These are phyloP conservation scores for Piaya cayana DNA, from an alignment of 2,113 vertebrate genomes.

Conservation along the genomic window DNA sequence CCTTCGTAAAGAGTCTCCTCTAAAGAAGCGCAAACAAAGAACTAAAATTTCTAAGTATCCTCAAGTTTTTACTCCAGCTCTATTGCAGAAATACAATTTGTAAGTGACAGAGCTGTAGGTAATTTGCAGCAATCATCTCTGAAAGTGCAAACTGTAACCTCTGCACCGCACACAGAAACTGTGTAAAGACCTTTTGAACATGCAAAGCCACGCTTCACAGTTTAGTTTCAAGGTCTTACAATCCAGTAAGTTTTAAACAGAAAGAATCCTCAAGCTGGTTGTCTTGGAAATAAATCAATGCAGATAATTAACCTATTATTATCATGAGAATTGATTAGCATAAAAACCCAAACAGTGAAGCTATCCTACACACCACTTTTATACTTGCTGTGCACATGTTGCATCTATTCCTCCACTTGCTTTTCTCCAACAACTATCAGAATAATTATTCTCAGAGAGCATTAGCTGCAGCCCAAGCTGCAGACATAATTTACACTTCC, in stretches of 20 bases:
- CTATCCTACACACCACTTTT: background rate
- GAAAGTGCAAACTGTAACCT: background rate
- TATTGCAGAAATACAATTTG: background rate
- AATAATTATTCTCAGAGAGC: slow-evolving; percentile 77
- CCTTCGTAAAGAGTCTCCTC: background rate
- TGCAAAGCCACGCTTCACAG: background rate
- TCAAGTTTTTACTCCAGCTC: background rate
- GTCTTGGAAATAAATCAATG: slow-evolving; percentile 22
- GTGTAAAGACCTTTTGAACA: background rate
- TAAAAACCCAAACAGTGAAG: slow-evolving; percentile 24
- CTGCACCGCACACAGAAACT: background rate
- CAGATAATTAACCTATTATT: slow-evolving; percentile 14
- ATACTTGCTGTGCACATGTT: slow-evolving; percentile 5
- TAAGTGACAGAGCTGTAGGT: background rate
- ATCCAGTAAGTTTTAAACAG: background rate
- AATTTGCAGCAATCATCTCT: background rate
- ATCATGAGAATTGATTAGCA: background rate
- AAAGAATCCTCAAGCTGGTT: background rate
- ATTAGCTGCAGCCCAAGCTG: slow-evolving; percentile 65
- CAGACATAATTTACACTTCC: slow-evolving; percentile 62
- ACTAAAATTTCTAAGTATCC: background rate
- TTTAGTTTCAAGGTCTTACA: background rate
- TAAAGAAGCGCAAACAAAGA: background rate
- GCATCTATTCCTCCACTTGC: slow-evolving; percentile 9
- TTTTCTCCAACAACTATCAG: slow-evolving; percentile 32